A percentile compares a stretch with the other conserved stretches of the same genome.
phyloP scores from a whole-genome alignment of 1,140 invertebrate species.

The Ephestia elutella region DNA sequence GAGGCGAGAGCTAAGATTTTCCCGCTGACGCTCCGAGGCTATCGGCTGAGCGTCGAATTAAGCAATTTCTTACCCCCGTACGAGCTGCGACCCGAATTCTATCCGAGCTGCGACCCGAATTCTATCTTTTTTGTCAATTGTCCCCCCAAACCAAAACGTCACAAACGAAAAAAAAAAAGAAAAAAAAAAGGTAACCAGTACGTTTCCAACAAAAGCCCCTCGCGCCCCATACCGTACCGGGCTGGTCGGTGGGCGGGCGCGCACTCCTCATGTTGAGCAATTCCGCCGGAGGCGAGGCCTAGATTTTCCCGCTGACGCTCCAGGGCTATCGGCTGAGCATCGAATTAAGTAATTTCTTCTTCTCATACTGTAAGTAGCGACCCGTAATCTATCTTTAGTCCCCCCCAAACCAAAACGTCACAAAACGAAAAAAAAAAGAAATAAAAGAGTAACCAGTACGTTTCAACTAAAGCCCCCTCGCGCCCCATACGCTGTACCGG shows the following conservation, averaged over 20 bases:
- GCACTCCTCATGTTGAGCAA: slow-evolving; percentile 80
- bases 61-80: too few species aligned
- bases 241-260: slow-evolving; percentile 48
- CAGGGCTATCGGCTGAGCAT: slow-evolving; percentile 77
- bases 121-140: too few species aligned
- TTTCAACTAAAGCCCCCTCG: slow-evolving; percentile 5
- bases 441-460: background rate
- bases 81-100: too few species aligned
- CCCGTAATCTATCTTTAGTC: too few species aligned
- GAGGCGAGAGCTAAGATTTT: slow-evolving; percentile 83
- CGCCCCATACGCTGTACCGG: slow-evolving; percentile 24
- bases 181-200: background rate
- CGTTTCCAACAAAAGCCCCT: slow-evolving; percentile 6
- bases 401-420: too few species aligned
- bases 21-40: slow-evolving; percentile 80
- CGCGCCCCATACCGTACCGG: slow-evolving; percentile 21
- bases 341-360: too few species aligned
- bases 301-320: slow-evolving; percentile 83
- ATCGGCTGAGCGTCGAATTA: slow-evolving; percentile 76
- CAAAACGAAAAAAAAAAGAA: background rate
- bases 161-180: background rate
- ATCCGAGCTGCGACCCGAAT: too few species aligned
- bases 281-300: slow-evolving; percentile 81
- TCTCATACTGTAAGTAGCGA: too few species aligned
- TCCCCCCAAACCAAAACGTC: too few species aligned